Evolutionary conservation across 2,888 invertebrate species (phyloP), one percentile per base, ranked within the genome.

Genomic region (Eumacrocentrus americanus): DNA sequence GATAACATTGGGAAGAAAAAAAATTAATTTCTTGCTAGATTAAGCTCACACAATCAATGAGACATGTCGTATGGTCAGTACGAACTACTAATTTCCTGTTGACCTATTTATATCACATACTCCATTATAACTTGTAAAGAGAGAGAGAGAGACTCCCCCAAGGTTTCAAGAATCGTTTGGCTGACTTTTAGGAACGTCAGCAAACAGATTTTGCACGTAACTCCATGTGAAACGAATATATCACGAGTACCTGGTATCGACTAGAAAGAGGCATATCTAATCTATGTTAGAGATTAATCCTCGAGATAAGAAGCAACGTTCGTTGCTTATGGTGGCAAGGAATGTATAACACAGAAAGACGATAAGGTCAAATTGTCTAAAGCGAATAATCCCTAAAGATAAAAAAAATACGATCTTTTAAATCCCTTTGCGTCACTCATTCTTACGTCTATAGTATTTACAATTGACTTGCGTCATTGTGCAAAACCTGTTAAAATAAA

Each of bases 81-180:
- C 64, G 61, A 51, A 66, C 66, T 63, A 66, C 63, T 72, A 68
- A 75, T 75, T 76, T 76, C 73, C 72, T 67, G 70, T 72, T 74
- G 75, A 77, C 76, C 77, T 73, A 76, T 75, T 75, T 76, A 74
- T 73, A 73, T 70, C 66, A 58, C 51, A 58, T 54, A 29, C 29
- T 29, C 29, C 29, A 29, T 29, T 29, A 29, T 29, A 6, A 9
- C 29, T 29, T 29, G 29, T 29, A n/a, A n/a, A n/a, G n/a, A n/a
- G n/a, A n/a, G 29, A 9, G 29, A 29, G 29, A 29, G 29, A 29
- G 5, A 4, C 9, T 29, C 29, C 29, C 29, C 29, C 29, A 29
- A 29, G 29, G 29, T 29, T 29, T 29, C 29, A 9, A 29, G 5
- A 29, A 29, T 29, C 29, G 29, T 29, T 29, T 29, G 29, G 4